A percentile compares a stretch with the other conserved stretches of the same genome.
Evolutionary conservation across 2,113 vertebrate species (phyloP).

Genomic region (Passer montanus): DNA sequence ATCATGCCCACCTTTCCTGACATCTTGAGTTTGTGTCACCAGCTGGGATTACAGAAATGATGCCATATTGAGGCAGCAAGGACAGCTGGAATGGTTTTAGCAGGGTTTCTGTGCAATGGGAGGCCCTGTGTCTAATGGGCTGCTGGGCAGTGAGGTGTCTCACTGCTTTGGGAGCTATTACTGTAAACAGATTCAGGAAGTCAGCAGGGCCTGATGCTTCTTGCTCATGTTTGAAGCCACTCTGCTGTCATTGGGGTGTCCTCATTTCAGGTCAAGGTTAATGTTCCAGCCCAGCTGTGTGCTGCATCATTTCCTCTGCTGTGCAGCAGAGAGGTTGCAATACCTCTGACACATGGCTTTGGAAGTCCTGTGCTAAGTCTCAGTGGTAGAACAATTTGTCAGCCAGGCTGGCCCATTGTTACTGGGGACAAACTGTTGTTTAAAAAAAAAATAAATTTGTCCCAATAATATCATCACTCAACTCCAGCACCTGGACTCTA

Average conservation of each 20-base stretch:
- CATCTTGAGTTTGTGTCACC: neutral
- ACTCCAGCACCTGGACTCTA: neutral
- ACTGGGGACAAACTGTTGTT: neutral
- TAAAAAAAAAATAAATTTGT: no score
- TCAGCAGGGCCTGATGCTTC: neutral
- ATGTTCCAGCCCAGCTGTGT: neutral
- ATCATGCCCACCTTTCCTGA: neutral
- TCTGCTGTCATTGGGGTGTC: neutral
- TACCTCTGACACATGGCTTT: accelerated
- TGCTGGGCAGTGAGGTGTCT: neutral
- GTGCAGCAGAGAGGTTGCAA: neutral
- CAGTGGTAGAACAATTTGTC: accelerated
- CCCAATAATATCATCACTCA: neutral
- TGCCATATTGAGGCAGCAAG: neutral
- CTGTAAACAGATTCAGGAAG: neutral
- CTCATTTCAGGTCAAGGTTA: neutral
- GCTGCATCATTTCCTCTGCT: neutral
- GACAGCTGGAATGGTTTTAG: neutral
- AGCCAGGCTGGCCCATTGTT: neutral
- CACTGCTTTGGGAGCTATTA: neutral
- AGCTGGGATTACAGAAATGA: neutral
- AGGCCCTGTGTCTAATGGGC: accelerated
- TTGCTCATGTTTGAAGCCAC: neutral
- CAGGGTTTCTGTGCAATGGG: neutral
- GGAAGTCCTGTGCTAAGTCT: neutral